Percentiles rank a stretch among this genome's conserved stretches.
These are phyloP conservation scores for Hycleus phaleratus DNA, from an alignment of 1,140 invertebrate species.

Conservation along the genomic window DNA sequence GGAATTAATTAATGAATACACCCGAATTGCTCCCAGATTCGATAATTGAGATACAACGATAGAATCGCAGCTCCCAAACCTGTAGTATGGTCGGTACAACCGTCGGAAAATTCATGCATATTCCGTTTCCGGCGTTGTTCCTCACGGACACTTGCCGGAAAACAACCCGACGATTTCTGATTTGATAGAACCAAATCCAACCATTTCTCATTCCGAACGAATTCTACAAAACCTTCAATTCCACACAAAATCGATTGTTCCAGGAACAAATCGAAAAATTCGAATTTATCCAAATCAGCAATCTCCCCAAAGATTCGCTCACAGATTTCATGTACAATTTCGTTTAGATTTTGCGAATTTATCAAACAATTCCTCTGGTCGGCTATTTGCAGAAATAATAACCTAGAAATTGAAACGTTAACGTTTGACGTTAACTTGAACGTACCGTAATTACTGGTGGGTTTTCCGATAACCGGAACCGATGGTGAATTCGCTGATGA, in stretches of 20 bases:
- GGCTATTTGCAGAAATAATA: slow-evolving; percentile 25
- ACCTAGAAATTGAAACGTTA: slow-evolving; percentile 1
- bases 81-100: slow-evolving; percentile 27
- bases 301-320: slow-evolving; percentile 20
- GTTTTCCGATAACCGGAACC: slow-evolving; percentile 1
- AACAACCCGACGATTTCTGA: slow-evolving; percentile 29
- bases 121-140: slow-evolving; percentile 14
- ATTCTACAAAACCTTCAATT: slow-evolving; percentile 29
- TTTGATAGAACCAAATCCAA: slow-evolving; percentile 21
- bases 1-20: too few species aligned
- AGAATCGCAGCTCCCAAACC: slow-evolving; percentile 14
- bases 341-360: slow-evolving; percentile 5
- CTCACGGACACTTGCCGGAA: not conserved
- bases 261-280: slow-evolving; percentile 30
- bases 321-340: slow-evolving; percentile 12
- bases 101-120: slow-evolving; percentile 24
- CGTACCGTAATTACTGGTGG: slow-evolving; percentile 10
- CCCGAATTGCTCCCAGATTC: not conserved
- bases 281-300: slow-evolving; percentile 8
- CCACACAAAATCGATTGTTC: slow-evolving; percentile 31
- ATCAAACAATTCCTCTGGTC: slow-evolving; percentile 21
- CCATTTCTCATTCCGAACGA: slow-evolving; percentile 22
- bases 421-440: too few species aligned
- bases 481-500: too few species aligned
- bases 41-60: slow-evolving; percentile 10